phyloP scores from a whole-genome alignment of 2,888 invertebrate genomes.

The Drosophila tripunctata region DNA sequence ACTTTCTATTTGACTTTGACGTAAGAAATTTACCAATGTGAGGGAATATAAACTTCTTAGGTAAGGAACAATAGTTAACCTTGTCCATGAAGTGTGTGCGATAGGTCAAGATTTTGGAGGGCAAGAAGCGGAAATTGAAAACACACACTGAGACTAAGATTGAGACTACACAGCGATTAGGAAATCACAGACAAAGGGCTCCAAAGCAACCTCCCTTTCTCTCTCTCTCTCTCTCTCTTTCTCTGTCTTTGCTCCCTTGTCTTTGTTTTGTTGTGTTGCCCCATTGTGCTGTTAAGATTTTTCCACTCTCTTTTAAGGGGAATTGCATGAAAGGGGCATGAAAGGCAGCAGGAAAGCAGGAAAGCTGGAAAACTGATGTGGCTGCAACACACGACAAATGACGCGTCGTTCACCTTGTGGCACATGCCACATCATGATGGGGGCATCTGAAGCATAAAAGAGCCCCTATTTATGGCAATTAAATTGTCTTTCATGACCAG shows the following conservation, averaged over 20 bases:
- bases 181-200: conserved; percentile 40
- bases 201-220: neutral
- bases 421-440: neutral
- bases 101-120: conserved; percentile 35
- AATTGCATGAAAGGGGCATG: too few species aligned
- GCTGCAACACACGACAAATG: conserved; percentile 26
- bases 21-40: neutral
- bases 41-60: neutral
- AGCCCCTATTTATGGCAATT: conserved; percentile 66
- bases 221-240: neutral
- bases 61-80: conserved; percentile 20
- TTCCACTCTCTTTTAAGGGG: too few species aligned
- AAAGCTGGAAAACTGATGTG: conserved; percentile 18
- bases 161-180: conserved; percentile 18
- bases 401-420: conserved; percentile 30
- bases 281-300: too few species aligned
- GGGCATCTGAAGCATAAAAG: conserved; percentile 26
- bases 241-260: neutral
- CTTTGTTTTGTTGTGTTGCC: conserved; percentile 41
- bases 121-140: conserved; percentile 25
- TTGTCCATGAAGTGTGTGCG: conserved; percentile 21
- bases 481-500: conserved; percentile 55
- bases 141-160: neutral
- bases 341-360: too few species aligned
- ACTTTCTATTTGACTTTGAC: conserved; percentile 29